Base-by-base conservation (phyloP, 2,113 vertebrate species). In the Aspiorhynchus laticeps region DNA sequence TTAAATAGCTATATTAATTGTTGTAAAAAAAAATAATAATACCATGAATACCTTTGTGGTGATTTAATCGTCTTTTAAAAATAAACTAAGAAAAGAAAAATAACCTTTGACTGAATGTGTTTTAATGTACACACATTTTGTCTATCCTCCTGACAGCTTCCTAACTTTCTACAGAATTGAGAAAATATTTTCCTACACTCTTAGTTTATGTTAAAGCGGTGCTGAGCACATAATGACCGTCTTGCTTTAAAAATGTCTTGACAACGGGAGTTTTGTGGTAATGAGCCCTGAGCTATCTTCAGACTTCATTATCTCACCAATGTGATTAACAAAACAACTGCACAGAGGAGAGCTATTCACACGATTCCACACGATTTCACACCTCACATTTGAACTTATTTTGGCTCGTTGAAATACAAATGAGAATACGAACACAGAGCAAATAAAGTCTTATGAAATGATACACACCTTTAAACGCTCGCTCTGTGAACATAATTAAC, bases 321-420 rank as follows among this genome's bases (percentile, higher is more conserved):
- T 51, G 80, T 41, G 59, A 90, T 93, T 93, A 92, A 71, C 91
- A 90, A 87, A 88, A 93, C 91, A 94, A 93, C 91, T 85, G 83
- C 80, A 91, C 89, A 92, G 93, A 94, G 89, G 12, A 67, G 8
- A 9, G 83, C 14, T 8, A 80, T n/a, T n/a, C n/a, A n/a, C n/a
- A n/a, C n/a, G n/a, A n/a, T n/a, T n/a, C n/a, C n/a, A 91, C 90
- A 91, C 48, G 77, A 33, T 88, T 92, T 93, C 38, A 90, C 92
- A 91, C 90, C 88, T 89, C 38, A 74, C 3, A 53, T 51, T 85
- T 92, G 86, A 41, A 67, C 38, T 36, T 63, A 28, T 59, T 38
- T 36, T 24, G 61, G 11, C 10, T 46, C 65, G 67, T 56, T 73
- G 7, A 51, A 84, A 53, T 33, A 56, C 28, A 69, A 71, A 69